Evolutionary conservation across 2,113 vertebrate species (phyloP).

Genomic region (Oenanthe melanoleuca): DNA sequence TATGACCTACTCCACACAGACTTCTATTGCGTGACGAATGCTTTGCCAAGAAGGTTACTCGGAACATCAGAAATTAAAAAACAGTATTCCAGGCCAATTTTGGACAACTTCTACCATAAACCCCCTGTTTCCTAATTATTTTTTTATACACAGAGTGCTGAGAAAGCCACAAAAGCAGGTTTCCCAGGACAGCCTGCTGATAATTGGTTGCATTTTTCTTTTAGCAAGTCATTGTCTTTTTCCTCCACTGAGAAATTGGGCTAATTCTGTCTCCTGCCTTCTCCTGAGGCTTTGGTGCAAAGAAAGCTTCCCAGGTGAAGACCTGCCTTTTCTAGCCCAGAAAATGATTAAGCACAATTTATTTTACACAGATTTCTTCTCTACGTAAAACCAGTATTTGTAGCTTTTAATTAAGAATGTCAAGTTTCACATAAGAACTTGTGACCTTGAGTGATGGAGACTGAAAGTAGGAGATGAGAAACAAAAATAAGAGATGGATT

Average conservation of each 20-base stretch:
- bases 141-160: neutral
- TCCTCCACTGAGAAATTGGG: neutral
- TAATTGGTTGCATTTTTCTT: neutral
- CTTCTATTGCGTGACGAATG: neutral
- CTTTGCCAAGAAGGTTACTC: neutral
- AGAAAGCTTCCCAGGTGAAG: neutral
- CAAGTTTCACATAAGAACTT: neutral
- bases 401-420: neutral
- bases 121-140: accelerated
- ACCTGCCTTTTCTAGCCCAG: neutral
- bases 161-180: neutral
- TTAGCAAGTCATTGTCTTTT: neutral
- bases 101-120: neutral
- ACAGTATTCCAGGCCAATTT: neutral
- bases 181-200: neutral
- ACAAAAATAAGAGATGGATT: neutral
- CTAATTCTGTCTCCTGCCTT: neutral
- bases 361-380: neutral
- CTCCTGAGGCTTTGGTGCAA: neutral
- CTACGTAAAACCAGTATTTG: neutral
- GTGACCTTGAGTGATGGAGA: accelerated
- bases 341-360: neutral
- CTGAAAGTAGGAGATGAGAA: neutral
- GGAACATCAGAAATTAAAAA: neutral
- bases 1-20: neutral